Base-by-base conservation (phyloP, 2,113 vertebrate species). In the Perca schrenkii region DNA sequence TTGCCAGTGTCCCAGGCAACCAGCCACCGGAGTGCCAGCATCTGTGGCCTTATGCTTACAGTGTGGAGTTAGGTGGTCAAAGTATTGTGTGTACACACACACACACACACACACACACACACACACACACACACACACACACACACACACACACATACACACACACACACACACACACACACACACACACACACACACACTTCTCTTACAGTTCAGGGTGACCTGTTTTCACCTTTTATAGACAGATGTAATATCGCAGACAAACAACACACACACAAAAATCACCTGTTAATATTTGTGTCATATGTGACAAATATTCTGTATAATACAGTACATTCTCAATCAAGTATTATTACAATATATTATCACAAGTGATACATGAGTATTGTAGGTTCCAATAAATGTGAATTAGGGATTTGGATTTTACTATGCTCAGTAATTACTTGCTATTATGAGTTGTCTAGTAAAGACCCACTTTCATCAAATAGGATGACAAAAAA, bases 1-100 rank as follows among this genome's bases (percentile, higher is more conserved):
- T 84, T 74, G 87, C 82, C 68, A 77, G 72, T 85, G 87, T 92
- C 83, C 74, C 78, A 28, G 77, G 75, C 31, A 90, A 82, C 68
- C 77, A 80, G 66, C 74, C 60, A 67, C 54, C 13, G 40, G 22
- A 71, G 57, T 2, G 63, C 50, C 74, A 43, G 57, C 88, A 89
- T 89, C 81, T 90, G 83, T 80, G 81, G 74, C 71, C 65, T 82
- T 25, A 31, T 3, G 3, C 40, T 80, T 72, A 61, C 47, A 46
- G 64, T 72, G 88, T 86, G 58, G 58, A 80, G 89, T 88, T 49
- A 79, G 83, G 19, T 73, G 80, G 65, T 78, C 75, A 28, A 46
- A 78, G 57, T 14, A 69, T 50, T 71, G 67, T 56, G 22, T 36
- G 52, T 22, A 36, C 6, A 13, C 4, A 21, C 8, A 40, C 63